Evolutionary conservation across 2,797 vertebrate species (phyloP).

Genomic region (Sebastes trivittatus): DNA sequence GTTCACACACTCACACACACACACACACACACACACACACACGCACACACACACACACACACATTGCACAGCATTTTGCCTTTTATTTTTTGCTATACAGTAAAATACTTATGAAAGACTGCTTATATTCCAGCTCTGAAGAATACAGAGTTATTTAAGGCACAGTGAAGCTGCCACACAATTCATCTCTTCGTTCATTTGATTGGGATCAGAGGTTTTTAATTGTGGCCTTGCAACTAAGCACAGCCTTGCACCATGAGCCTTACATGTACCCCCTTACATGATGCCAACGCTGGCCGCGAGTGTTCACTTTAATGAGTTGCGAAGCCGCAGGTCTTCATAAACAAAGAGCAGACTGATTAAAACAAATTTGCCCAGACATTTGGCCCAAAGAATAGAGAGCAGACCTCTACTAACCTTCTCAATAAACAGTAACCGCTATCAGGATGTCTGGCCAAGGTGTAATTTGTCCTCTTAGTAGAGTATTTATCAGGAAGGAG

Average conservation of each 20-base stretch:
- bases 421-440: neutral
- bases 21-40: neutral
- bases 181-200: neutral
- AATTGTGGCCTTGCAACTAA: neutral
- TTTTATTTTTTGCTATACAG: neutral
- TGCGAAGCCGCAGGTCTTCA: slow-evolving; percentile 10
- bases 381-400: neutral
- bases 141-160: neutral
- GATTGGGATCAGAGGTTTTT: slow-evolving; percentile 10
- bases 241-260: neutral
- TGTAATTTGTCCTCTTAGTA: neutral
- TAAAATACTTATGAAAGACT: neutral
- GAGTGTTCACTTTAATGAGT: slow-evolving; percentile 21
- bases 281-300: neutral
- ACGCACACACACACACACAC: neutral
- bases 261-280: neutral
- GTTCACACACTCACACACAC: neutral
- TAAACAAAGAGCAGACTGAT: slow-evolving; percentile 13
- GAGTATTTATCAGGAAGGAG: neutral
- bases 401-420: neutral
- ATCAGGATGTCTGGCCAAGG: neutral
- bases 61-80: neutral
- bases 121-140: neutral
- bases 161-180: neutral
- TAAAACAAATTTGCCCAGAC: neutral